Evolutionary conservation across 2,797 vertebrate species (phyloP), one percentile per base, ranked within the genome.

Genomic region (Hoplostethus mediterraneus): DNA sequence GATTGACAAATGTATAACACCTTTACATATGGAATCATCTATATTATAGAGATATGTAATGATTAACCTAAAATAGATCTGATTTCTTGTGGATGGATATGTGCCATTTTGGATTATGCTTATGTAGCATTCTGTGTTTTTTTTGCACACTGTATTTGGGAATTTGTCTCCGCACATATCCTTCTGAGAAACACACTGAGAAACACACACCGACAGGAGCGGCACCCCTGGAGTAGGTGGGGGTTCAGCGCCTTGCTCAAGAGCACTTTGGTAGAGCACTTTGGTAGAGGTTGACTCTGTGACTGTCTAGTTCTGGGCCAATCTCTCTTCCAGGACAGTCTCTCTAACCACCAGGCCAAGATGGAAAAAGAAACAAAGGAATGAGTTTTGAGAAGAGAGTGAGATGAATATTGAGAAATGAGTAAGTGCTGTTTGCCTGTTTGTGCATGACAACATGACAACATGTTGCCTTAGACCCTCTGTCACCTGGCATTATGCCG

Each of bases 401-500:
- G 10, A 48, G 3, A 48, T n/a, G 3, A 52, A 38, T 17, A n/a
- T 5, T 5, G 47, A 30, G 36, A 65, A 48, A 0, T 0, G 6
- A 72, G 9, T 13, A 52, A 21, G 49, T 49, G 5, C n/a, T 17
- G 7, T 21, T 21, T 21, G 21, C 21, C 21, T 21, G 21, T 21
- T 21, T 21, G 21, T 21, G 21, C 21, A 21, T 21, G 21, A 21
- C 13, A 47, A 16, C 44, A 47, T 12, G 44, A 47, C 11, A 74
- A 67, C 56, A 49, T 75, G 80, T 68, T 73, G 51, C 40, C 48
- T 76, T 30, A 42, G 67, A 69, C 33, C 64, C 54, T 67, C 51
- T 82, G 73, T 81, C 79, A 77, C 58, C 79, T 70, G 58, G 66
- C 65, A 84, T 89, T 75, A 80, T 59, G 65, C 77, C 33, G 2